A percentile compares a stretch with the other conserved stretches of the same genome.
Evolutionary conservation across 1,140 invertebrate genomes (phyloP).

Genomic region (Ceratina calcarata): DNA sequence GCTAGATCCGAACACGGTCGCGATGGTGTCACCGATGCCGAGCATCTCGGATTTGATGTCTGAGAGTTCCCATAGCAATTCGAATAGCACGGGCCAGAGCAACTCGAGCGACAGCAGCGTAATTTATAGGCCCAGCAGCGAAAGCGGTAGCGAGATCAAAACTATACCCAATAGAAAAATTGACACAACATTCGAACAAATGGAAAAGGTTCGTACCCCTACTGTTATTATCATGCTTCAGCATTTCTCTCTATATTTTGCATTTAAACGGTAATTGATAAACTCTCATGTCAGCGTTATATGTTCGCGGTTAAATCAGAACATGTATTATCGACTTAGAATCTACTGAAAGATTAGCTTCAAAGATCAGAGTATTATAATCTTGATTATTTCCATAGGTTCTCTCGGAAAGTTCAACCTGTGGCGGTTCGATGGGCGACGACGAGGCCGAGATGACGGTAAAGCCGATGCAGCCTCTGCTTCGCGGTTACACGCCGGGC

Average conservation of each 20-base stretch:
- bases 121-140: conserved; percentile 85
- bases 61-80: conserved; percentile 83
- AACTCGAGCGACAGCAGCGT: conserved; percentile 86
- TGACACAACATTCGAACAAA: conserved; percentile 73
- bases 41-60: conserved; percentile 79
- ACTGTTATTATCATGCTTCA: neutral
- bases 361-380: neutral
- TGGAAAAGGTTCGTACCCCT: conserved; percentile 71
- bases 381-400: conserved; percentile 56
- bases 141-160: conserved; percentile 84
- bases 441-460: conserved; percentile 91
- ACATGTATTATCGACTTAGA: too few species aligned
- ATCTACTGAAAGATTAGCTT: too few species aligned
- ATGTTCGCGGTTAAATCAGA: too few species aligned
- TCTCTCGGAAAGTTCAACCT: conserved; percentile 68
- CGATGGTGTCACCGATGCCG: conserved; percentile 89
- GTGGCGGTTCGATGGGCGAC: conserved; percentile 77
- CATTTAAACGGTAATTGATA: neutral
- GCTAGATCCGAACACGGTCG: conserved; percentile 84
- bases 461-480: conserved; percentile 95
- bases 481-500: conserved; percentile 87
- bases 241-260: neutral
- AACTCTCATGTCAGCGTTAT: too few species aligned
- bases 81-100: conserved; percentile 82
- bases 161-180: conserved; percentile 82